Evolutionary conservation across 1,140 invertebrate species (phyloP), one percentile per base, ranked within the genome.

Genomic region (Neodiprion fabricii): DNA sequence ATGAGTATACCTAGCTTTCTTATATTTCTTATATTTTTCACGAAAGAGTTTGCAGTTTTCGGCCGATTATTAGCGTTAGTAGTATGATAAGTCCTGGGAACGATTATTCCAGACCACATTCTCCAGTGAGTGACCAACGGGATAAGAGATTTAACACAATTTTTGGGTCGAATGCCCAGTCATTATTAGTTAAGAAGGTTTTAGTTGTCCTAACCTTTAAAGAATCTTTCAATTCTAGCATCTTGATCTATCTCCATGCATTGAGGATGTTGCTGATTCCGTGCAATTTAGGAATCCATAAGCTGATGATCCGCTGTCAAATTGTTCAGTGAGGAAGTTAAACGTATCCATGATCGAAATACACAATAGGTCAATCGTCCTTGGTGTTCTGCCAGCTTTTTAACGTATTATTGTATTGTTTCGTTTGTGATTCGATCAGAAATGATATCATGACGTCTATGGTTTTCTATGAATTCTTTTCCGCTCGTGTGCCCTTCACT

Each of bases 231-330:
- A 50, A 80, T 68, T 47, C 53, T 67, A 14, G 48, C 48, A 73
- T 78, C 76, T 3, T 50, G 5, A 10, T 61, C 72, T 61, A 77
- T 40, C 1, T 75, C 40, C 53, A 7, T 61, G 72, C 17, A 79
- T 76, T 28, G 75, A 73, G 1, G 79, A 77, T 10, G 76, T 74
- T 7, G 80, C 80, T 67, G 73, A 74, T 67, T 72, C 53, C 9
- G n/a, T 8, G 1, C 70, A 76, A 72, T 83, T 83, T 9, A 84
- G 68, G 1, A 77, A 65, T n/a, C 76, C 74, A 23, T 71, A 28
- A 47, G 49, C 17, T 21, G 17, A 11, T n/a, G 72, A 40, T 0
- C 73, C 75, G 21, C 74, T 66, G 9, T 76, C 47, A 71, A 75
- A 67, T 50, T 48, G 48, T 17, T 9, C 8, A 17, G 67, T 77